A percentile compares a stretch with the other conserved stretches of the same genome.
phyloP scores from a whole-genome alignment of 2,888 invertebrate species.

The Yponomeuta sedellus region DNA sequence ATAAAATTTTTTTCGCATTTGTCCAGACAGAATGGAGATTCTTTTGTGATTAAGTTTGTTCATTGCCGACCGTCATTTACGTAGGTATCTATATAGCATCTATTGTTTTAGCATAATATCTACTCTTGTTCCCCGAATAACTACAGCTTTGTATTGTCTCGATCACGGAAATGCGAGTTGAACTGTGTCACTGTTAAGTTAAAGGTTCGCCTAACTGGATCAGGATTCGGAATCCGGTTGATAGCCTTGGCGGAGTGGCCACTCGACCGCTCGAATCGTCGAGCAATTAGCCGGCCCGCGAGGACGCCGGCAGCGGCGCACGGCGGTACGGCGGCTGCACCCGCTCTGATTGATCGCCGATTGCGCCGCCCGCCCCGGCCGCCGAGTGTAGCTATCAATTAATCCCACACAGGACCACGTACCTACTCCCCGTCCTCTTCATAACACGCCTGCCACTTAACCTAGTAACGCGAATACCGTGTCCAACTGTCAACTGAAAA shows the following conservation, averaged over 20 bases:
- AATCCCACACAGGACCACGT: conserved; percentile 1
- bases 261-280: conserved; percentile 71
- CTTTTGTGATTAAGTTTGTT: neutral
- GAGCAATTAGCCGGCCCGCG: conserved; percentile 56
- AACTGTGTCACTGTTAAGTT: conserved; percentile 38
- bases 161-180: conserved; percentile 57
- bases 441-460: conserved; percentile 8
- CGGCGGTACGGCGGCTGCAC: neutral
- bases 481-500: conserved; percentile 1
- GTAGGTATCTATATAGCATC: too few species aligned
- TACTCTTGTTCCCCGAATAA: too few species aligned
- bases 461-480: conserved; percentile 3
- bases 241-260: conserved; percentile 70
- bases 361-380: neutral
- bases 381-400: conserved; percentile 9
- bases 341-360: conserved; percentile 12
- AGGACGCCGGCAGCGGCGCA: conserved; percentile 28
- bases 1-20: conserved; percentile 3
- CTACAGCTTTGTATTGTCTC: conserved; percentile 20
- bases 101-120: too few species aligned
- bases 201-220: conserved; percentile 70
- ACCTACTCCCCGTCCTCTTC: conserved; percentile 9
- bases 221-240: conserved; percentile 70
- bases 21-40: neutral
- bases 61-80: neutral